phyloP scores from a whole-genome alignment of 1,140 invertebrate species.

The Drosophila sucinea region DNA sequence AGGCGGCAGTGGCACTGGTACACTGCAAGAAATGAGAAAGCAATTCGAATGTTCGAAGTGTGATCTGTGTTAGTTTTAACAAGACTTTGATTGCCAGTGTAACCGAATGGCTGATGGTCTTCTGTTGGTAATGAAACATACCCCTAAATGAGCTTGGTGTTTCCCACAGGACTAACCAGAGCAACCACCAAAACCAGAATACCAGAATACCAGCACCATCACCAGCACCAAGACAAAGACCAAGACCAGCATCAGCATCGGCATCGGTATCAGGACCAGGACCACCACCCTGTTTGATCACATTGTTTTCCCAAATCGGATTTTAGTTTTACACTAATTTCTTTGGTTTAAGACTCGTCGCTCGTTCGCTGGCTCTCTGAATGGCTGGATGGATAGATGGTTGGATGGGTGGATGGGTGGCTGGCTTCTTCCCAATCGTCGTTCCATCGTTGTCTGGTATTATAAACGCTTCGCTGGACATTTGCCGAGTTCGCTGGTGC shows the following conservation, averaged over 20 bases:
- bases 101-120: conserved; percentile 14
- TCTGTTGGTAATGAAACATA: conserved; percentile 41
- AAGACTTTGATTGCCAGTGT: conserved; percentile 25
- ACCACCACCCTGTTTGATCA: conserved; percentile 55
- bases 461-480: conserved; percentile 81
- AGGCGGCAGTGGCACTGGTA: background rate
- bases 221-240: conserved; percentile 27
- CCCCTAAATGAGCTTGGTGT: conserved; percentile 63
- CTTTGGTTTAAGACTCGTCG: conserved; percentile 79
- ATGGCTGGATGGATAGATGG: conserved; percentile 3
- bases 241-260: conserved; percentile 24
- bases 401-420: background rate
- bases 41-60: background rate
- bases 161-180: conserved; percentile 59
- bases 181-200: conserved; percentile 24
- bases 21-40: conserved; percentile 7
- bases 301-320: conserved; percentile 83
- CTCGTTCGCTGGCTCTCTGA: conserved; percentile 27
- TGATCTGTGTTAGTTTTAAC: background rate
- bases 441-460: conserved; percentile 58
- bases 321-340: conserved; percentile 83
- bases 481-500: conserved; percentile 37
- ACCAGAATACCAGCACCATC: conserved; percentile 22
- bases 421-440: conserved; percentile 18
- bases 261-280: conserved; percentile 25